These are phyloP conservation scores for Miltochrista miniata DNA, from an alignment of 2,888 invertebrate genomes.

Conservation along the genomic window DNA sequence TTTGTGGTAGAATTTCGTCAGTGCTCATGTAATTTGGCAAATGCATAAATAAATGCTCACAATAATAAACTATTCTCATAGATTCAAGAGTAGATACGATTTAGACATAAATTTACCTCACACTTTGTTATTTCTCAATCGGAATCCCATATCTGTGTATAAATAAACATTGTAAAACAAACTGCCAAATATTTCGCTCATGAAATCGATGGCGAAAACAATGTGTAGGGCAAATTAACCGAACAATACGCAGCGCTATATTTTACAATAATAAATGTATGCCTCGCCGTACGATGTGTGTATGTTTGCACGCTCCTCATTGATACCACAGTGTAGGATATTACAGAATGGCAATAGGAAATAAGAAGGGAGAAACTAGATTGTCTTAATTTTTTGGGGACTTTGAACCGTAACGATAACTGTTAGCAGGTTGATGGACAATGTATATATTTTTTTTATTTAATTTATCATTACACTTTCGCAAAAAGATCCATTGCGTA, in stretches of 20 bases:
- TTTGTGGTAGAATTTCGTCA: too few species aligned
- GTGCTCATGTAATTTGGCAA: too few species aligned
- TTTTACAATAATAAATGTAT: constrained; percentile 45
- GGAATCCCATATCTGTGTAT: constrained; percentile 1
- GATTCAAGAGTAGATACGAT: constrained; percentile 10
- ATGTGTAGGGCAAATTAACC: constrained; percentile 29
- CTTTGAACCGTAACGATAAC: too few species aligned
- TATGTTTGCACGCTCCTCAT: constrained; percentile 38
- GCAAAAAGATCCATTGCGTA: too few species aligned
- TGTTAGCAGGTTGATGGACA: too few species aligned
- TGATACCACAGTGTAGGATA: constrained; percentile 9
- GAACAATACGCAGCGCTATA: constrained; percentile 38
- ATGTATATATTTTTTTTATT: too few species aligned
- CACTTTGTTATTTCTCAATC: constrained; percentile 5
- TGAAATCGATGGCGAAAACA: constrained; percentile 10
- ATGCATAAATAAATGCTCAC: too few species aligned
- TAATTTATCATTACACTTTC: too few species aligned
- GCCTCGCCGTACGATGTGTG: constrained; percentile 31
- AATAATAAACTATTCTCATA: too few species aligned
- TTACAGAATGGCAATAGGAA: neutral
- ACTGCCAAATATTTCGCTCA: constrained; percentile 7
- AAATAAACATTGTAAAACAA: constrained; percentile 4
- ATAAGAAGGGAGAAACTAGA: too few species aligned
- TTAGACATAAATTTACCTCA: constrained; percentile 14
- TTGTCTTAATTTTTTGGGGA: too few species aligned